Base-by-base conservation (phyloP, 2,888 invertebrate species). In the Melolontha melolontha region DNA sequence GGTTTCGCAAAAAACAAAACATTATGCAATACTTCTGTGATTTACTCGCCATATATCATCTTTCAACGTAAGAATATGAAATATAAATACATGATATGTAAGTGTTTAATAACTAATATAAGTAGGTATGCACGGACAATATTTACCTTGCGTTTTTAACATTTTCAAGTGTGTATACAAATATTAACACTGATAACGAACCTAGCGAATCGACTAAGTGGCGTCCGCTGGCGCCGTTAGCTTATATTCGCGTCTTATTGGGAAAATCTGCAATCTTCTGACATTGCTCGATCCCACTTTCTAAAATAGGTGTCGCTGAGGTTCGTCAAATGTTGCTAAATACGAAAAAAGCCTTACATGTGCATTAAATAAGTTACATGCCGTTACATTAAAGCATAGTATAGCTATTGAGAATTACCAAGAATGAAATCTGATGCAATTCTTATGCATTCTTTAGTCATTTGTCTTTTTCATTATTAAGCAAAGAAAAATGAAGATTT, bases 151-250 rank as follows among this genome's bases (percentile, higher is more conserved):
- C 5, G 16, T 34, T 47, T 14, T 12, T 11, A 17, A 29, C 47
- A 47, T 47, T 62, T 62, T 62, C 47, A 49, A 62, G 44, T 16
- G 39, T 62, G 47, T 16, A 54, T 62, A 47, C 34, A 62, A 29
- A 47, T 39, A 10, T 34, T 34, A 47, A 27, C 8, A 10, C 14
- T 27, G 42, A 62, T 34, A 62, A 47, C 14, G 10, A 29, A 34
- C 59, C 22, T 22, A 59, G 34, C 2, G 34, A 34, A 27, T 42
- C 27, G 29, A 51, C 42, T 59, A 52, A 50, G 59, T 67, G 47
- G 66, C 66, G 66, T 40, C 66, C 17, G 22, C 66, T 51, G 22
- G 50, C 57, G 52, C n/a, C 29, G 11, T 12, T 34, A 52, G 51
- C 52, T 67, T 59, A 40, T 67, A 67, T 67, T 51, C 29, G 47